Evolutionary conservation across 1,140 invertebrate species (phyloP), one percentile per base, ranked within the genome.

Genomic region (Brachionus sp.): DNA sequence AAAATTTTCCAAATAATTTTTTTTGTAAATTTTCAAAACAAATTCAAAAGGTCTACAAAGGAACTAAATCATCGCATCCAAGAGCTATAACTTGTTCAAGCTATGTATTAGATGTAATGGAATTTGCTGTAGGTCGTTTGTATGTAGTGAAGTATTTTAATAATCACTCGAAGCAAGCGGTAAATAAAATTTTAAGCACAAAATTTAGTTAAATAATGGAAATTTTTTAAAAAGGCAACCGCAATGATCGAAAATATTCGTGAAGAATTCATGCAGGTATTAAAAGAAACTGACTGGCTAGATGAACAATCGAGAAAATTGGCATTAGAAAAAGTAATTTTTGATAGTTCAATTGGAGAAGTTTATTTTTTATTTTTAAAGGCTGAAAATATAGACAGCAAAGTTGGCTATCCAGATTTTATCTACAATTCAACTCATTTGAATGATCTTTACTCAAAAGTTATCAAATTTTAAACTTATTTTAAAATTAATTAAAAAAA

Each of bases 81-180:
- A 80, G 86, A 93, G 91, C 23, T 33, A n/a, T 83, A 13, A 62
- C 7, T 84, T 97, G 93, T 87, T 93, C 94, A 1, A 91, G 90
- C 1, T 94, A 93, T 89, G 94, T 93, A 1, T 95, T 93, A 86
- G 93, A 92, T 7, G 93, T 93, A 83, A 92, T 94, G 92, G 94
- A 93, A 12, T 95, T 94, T 92, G 94, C 93, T 23, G 90, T 92
- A 50, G 94, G 95, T 2, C 92, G 93, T 0, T 91, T 96, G 87
- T 98, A 96, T 88, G 94, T 96, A 0, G 90, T 90, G 80, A 93
- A 93, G 86, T 93, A 95, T 88, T 96, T 95, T 87, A 93, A 94
- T 85, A 92, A 94, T 86, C 92, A 91, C 77, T 94, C 93, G 85
- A 95, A 95, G 90, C 90, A 92, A 85, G 90, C 77, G 12, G 77